A percentile compares a stretch with the other conserved stretches of the same genome.
phyloP scores from a whole-genome alignment of 1,140 invertebrate species.

The Heterodera carotae region DNA sequence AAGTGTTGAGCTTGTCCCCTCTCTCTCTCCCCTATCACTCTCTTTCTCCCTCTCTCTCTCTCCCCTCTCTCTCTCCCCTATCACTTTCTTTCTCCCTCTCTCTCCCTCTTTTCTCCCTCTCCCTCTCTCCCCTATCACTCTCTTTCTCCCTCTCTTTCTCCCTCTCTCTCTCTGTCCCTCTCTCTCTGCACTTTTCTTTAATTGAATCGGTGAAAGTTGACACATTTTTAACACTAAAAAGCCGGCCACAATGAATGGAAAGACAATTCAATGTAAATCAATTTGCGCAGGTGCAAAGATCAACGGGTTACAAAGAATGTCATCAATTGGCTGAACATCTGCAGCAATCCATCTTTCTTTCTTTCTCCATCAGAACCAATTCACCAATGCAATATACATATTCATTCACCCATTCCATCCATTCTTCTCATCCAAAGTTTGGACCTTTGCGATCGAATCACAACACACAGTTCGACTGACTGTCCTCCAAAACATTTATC shows the following conservation, averaged over 20 bases:
- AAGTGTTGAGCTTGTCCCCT: too few species aligned
- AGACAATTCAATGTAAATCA: not conserved
- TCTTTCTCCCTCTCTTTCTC: not conserved
- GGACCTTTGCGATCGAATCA: not conserved
- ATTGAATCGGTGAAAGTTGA: not conserved
- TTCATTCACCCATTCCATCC: conserved; percentile 1
- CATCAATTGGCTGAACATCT: conserved; percentile 1
- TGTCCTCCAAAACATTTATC: not conserved
- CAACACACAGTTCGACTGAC: not conserved
- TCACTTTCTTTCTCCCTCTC: too few species aligned
- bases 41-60: too few species aligned
- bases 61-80: too few species aligned
- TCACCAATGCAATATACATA: not conserved
- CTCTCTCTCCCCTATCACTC: too few species aligned
- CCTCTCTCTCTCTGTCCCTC: not conserved
- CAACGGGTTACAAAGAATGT: not conserved
- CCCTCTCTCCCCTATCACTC: too few species aligned
- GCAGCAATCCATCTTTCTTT: conserved; percentile 4
- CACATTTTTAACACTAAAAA: conserved; percentile 9
- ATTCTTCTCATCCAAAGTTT: not conserved
- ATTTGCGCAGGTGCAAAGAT: conserved; percentile 18
- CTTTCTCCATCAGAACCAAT: too few species aligned
- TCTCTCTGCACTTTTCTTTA: not conserved
- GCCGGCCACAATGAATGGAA: not conserved
- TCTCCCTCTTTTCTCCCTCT: too few species aligned